A percentile compares a stretch with the other conserved stretches of the same genome.
phyloP scores from a whole-genome alignment of 2,797 vertebrate genomes.

The Crocodylus rhombifer region DNA sequence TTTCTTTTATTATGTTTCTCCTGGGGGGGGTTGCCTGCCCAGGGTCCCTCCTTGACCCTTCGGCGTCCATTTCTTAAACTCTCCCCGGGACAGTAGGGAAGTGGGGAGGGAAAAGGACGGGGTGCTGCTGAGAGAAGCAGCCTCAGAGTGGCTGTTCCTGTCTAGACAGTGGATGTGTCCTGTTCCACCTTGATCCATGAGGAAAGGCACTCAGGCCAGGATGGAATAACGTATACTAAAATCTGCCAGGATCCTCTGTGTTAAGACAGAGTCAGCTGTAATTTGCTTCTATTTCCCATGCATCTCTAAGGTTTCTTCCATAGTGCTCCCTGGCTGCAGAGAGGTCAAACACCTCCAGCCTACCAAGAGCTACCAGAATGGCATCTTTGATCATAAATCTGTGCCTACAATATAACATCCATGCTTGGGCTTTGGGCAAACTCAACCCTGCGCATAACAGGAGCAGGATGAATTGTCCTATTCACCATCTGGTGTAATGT shows the following conservation, averaged over 20 bases:
- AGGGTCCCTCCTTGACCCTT: too few species aligned
- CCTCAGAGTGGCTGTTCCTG: too few species aligned
- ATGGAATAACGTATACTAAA: neutral
- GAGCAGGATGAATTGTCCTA: neutral
- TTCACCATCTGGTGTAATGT: neutral
- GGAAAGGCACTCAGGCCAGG: neutral
- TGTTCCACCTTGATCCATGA: neutral
- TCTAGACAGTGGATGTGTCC: too few species aligned
- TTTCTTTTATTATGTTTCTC: too few species aligned
- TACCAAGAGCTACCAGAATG: neutral
- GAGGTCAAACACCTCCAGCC: neutral
- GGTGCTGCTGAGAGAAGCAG: too few species aligned
- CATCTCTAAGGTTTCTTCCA: neutral
- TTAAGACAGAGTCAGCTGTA: neutral
- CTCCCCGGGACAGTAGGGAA: too few species aligned
- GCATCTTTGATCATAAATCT: neutral
- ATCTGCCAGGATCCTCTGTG: neutral
- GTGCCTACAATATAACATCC: neutral
- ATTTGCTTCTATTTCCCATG: neutral
- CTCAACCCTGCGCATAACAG: neutral
- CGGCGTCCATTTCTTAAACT: too few species aligned
- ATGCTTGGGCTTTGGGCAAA: neutral
- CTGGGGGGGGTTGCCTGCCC: too few species aligned
- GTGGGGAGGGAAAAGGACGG: too few species aligned
- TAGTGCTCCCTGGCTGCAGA: neutral